These are phyloP conservation scores for Nymphalis urticae DNA, from an alignment of 2,888 invertebrate species.

Conservation along the genomic window DNA sequence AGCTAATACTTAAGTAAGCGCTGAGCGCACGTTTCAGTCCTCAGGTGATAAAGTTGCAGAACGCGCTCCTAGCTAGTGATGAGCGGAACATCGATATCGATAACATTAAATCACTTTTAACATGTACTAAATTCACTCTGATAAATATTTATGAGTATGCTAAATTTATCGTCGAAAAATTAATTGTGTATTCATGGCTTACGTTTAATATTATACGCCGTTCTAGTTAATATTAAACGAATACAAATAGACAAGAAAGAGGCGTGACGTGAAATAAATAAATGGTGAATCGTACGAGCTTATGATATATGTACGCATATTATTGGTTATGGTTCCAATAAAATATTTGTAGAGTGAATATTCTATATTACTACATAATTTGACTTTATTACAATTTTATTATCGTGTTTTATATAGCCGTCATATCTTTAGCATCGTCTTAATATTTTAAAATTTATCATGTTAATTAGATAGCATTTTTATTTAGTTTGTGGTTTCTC, in stretches of 20 bases:
- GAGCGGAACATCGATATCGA: conserved; percentile 25
- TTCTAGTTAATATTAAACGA: conserved; percentile 30
- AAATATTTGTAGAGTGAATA: conserved; percentile 9
- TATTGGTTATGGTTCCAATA: conserved; percentile 15
- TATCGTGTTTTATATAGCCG: too few relatives aligned
- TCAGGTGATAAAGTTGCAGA: conserved; percentile 58
- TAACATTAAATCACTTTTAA: conserved; percentile 7
- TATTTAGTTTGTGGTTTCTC: too few relatives aligned
- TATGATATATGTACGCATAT: conserved; percentile 15
- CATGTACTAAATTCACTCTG: conserved; percentile 4
- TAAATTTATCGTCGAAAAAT: conserved; percentile 24
- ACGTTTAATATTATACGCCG: conserved; percentile 16
- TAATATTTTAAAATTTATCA: too few relatives aligned
- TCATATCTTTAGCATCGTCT: too few relatives aligned
- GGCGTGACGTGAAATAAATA: conserved; percentile 25
- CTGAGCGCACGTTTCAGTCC: conserved; percentile 42
- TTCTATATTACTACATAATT: conserved; percentile 6
- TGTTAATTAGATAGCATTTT: too few relatives aligned
- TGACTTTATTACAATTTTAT: too few relatives aligned
- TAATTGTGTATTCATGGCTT: conserved; percentile 24
- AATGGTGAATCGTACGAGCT: conserved; percentile 19
- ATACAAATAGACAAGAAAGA: conserved; percentile 33
- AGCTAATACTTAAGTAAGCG: conserved; percentile 43
- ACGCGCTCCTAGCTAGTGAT: conserved; percentile 30
- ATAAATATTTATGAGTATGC: conserved; percentile 25